Evolutionary conservation across 2,888 invertebrate species (phyloP).

Genomic region (Leucoma salicis): DNA sequence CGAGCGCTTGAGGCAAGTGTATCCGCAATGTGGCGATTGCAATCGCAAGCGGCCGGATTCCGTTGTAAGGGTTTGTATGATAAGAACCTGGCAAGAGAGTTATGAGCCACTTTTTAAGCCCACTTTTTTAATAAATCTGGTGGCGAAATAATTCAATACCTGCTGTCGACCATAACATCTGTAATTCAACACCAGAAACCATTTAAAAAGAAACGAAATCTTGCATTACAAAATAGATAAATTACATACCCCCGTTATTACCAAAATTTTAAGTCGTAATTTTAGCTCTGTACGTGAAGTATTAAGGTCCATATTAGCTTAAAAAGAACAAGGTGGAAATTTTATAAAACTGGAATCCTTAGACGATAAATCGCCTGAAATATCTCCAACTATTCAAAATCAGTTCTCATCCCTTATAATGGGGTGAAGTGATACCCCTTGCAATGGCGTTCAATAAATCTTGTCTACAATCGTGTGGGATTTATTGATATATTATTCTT

Average conservation of each 20-base stretch:
- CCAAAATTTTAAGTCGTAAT: not conserved
- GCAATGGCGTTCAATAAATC: constrained; percentile 19
- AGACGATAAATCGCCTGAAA: constrained; percentile 52
- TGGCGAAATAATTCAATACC: too few species aligned
- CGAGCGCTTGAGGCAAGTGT: too few species aligned
- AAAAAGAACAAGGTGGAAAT: constrained; percentile 22
- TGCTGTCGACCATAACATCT: too few species aligned
- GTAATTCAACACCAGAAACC: constrained; percentile 16
- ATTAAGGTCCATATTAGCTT: constrained; percentile 14
- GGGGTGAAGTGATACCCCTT: constrained; percentile 41
- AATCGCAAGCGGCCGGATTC: too few species aligned
- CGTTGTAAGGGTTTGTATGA: too few species aligned
- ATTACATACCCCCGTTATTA: constrained; percentile 5
- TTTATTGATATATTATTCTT: constrained; percentile 25
- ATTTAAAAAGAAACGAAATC: constrained; percentile 17
- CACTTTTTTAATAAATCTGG: too few species aligned
- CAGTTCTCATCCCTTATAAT: constrained; percentile 48
- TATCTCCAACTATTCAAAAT: constrained; percentile 66
- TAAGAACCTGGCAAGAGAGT: too few species aligned
- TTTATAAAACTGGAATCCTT: constrained; percentile 40
- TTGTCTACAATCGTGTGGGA: constrained; percentile 35
- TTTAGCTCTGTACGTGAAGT: not conserved
- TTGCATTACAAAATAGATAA: constrained; percentile 8
- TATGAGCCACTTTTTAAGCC: too few species aligned
- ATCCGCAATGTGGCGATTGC: too few species aligned